These are phyloP conservation scores for Caenorhabditis macrosperma DNA, from an alignment of 2,888 invertebrate genomes.

Conservation along the genomic window DNA sequence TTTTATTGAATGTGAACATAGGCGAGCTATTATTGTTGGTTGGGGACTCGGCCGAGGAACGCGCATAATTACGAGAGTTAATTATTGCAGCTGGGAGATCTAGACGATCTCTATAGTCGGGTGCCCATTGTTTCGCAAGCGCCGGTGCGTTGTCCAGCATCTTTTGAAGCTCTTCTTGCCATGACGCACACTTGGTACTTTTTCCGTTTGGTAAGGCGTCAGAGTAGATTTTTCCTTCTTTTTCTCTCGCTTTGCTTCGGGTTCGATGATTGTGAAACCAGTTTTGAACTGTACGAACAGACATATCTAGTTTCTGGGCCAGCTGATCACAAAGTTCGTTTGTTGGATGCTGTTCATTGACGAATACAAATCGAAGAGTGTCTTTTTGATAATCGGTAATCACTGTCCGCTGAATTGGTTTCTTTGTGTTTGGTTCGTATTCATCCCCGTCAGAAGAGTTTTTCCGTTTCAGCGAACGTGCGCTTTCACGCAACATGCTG, in stretches of 20 bases:
- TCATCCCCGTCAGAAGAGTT: conserved; percentile 42
- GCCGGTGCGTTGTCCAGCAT: conserved; percentile 58
- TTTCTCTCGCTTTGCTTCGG: conserved; percentile 86
- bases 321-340: conserved; percentile 88
- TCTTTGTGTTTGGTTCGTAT: conserved; percentile 34
- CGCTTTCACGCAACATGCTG: neutral
- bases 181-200: conserved; percentile 5
- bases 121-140: conserved; percentile 24
- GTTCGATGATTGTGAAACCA: conserved; percentile 99
- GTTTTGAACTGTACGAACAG: conserved; percentile 96
- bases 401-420: conserved; percentile 88
- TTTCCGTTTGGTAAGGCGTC: conserved; percentile 52
- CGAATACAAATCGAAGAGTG: conserved; percentile 91
- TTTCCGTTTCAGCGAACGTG: conserved; percentile 43
- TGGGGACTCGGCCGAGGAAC: conserved; percentile 19
- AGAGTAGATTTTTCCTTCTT: conserved; percentile 64
- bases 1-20: conserved; percentile 21
- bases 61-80: neutral
- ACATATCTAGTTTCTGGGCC: conserved; percentile 91
- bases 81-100: conserved; percentile 3
- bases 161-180: conserved; percentile 58
- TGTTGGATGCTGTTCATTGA: conserved; percentile 96
- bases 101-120: conserved; percentile 9
- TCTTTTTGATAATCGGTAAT: conserved; percentile 99
- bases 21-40: conserved; percentile 33